Evolutionary conservation across 2,113 vertebrate genomes (phyloP), one percentile per base, ranked within the genome.

Genomic region (rat (Rattus norvegicus)): DNA sequence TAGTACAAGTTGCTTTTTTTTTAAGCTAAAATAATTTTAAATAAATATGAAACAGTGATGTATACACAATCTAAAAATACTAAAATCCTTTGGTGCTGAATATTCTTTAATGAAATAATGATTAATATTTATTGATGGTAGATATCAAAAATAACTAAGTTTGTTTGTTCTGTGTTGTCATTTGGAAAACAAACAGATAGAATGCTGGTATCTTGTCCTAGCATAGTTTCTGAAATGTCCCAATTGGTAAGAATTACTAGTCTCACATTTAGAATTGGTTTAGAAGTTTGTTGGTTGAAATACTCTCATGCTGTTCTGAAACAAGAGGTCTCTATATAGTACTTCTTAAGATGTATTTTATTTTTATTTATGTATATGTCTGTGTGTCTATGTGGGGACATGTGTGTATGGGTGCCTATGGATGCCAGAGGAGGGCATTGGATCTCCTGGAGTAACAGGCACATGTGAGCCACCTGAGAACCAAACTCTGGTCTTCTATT

Each of bases 111-210:
- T 91, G 47, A 92, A 93, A 86, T 91, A 92, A 92, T 70, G 43
- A 30, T 90, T 17, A 92, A 49, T 52, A 65, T 39, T 43, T 77
- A 39, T 81, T 87, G 73, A 88, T 90, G 84, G 90, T 76, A 83
- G 54, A 91, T 93, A 84, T 93, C 80, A 33, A 43, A 47, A 93
- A 87, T 43, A 91, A 70, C 84, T 83, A 20, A 76, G 33, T 93
- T 16, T 94, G n/a, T 84, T 85, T 84, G 84, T 52, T 63, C 85
- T 92, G 30, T 93, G 59, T 90, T 96, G 94, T 94, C 22, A 95
- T 90, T 95, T 95, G 39, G 72, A 87, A 85, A 96, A 94, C 39
- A 94, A 91, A 92, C n/a, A 97, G 43, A 43, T 43, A 43, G 11
- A 96, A 96, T 12, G 17, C n/a, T n/a, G 88, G 3, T 79, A 79